These are phyloP conservation scores for Corydoras maculifer DNA, from an alignment of 2,113 vertebrate genomes.

Conservation along the genomic window DNA sequence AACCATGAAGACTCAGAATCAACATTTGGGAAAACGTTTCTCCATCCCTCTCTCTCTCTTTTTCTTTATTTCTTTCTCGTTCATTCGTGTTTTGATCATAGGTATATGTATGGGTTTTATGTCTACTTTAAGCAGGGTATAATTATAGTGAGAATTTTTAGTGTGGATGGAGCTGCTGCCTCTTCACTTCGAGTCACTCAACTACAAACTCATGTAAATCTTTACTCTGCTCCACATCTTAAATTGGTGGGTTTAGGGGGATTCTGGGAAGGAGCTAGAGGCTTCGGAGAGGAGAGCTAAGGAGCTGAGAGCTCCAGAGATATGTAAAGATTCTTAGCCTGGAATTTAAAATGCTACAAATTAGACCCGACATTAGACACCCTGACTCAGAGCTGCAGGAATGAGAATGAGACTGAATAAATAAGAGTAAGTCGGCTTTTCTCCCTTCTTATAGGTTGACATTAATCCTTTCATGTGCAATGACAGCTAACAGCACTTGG, in stretches of 20 bases:
- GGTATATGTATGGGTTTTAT: conserved; percentile 74
- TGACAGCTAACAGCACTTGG: conserved; percentile 94
- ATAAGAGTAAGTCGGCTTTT: conserved; percentile 97
- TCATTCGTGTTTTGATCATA: conserved; percentile 77
- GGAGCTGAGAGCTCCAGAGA: conserved; percentile 93
- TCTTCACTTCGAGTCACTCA: conserved; percentile 84
- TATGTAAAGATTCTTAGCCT: conserved; percentile 98
- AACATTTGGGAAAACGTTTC: conserved; percentile 95
- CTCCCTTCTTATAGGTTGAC: conserved; percentile 91
- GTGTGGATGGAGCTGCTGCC: conserved; percentile 81
- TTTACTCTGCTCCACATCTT: conserved; percentile 88
- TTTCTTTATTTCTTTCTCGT: conserved; percentile 58
- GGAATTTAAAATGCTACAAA: conserved; percentile 99
- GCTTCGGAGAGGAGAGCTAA: conserved; percentile 72
- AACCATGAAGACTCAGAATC: conserved; percentile 93
- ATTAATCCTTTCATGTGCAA: conserved; percentile 99
- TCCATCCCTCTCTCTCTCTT: conserved; percentile 64
- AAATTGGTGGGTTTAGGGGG: conserved; percentile 99
- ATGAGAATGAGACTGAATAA: conserved; percentile 97
- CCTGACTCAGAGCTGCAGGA: conserved; percentile 74
- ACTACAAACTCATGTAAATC: conserved; percentile 93
- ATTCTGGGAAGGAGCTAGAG: conserved; percentile 80
- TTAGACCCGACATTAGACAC: conserved; percentile 94
- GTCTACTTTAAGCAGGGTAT: conserved; percentile 64
- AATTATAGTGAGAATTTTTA: conserved; percentile 98